Percentiles rank a stretch among this genome's conserved stretches.
phyloP scores from a whole-genome alignment of 1,140 invertebrate species.

The Brachionus asplanchnoidis region DNA sequence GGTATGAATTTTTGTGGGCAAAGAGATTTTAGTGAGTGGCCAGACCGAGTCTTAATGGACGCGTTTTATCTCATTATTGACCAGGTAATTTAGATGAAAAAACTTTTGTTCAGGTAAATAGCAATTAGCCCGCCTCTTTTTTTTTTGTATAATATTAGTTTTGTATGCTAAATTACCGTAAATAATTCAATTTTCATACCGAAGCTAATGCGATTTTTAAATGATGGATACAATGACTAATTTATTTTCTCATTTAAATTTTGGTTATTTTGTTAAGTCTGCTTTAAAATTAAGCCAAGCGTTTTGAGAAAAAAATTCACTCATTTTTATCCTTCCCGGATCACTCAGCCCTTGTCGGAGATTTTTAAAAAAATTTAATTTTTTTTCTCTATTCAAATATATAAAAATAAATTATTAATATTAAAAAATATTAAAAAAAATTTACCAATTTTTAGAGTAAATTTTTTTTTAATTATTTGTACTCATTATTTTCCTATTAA shows the following conservation, averaged over 20 bases:
- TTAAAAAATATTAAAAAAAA: too few relatives aligned
- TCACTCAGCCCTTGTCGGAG: too few relatives aligned
- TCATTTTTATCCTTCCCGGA: background rate
- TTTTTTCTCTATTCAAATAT: background rate
- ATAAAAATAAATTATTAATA: too few relatives aligned
- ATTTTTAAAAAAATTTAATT: background rate
- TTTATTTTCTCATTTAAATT: conserved; percentile 10
- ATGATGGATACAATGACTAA: background rate
- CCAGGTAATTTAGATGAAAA: conserved; percentile 5
- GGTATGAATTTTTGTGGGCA: background rate
- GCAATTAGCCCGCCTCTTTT: background rate
- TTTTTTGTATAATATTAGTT: conserved; percentile 13
- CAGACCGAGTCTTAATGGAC: background rate
- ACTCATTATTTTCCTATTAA: background rate
- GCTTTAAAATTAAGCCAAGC: background rate
- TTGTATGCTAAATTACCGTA: conserved; percentile 25
- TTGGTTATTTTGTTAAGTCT: background rate
- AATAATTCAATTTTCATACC: conserved; percentile 11
- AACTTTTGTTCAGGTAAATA: background rate
- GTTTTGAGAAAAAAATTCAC: background rate
- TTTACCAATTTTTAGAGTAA: background rate
- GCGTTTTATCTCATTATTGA: background rate
- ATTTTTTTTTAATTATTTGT: background rate
- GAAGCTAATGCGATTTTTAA: background rate
- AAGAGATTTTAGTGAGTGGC: background rate